These are phyloP conservation scores for Drosophila demipolita DNA, from an alignment of 2,888 invertebrate species.

Conservation along the genomic window DNA sequence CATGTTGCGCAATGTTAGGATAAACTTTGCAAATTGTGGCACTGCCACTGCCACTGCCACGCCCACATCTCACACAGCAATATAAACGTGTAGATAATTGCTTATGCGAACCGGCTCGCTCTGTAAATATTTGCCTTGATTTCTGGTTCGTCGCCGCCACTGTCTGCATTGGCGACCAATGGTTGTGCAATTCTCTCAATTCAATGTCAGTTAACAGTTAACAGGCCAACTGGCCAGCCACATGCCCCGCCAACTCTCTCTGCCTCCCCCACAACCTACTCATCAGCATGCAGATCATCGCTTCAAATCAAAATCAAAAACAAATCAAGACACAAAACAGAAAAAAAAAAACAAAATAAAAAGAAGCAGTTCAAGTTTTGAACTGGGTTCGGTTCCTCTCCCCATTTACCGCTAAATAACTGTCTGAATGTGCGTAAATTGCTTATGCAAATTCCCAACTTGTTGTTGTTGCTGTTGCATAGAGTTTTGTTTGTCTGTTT, in stretches of 20 bases:
- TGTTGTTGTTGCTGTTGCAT: conserved; percentile 19
- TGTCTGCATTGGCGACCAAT: conserved; percentile 27
- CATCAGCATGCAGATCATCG: conserved; percentile 63
- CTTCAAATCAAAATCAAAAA: conserved; percentile 65
- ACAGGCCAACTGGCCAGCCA: conserved; percentile 39
- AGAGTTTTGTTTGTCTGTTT: conserved; percentile 31
- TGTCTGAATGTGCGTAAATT: conserved; percentile 66
- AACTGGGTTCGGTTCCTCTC: conserved; percentile 30
- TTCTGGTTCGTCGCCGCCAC: conserved; percentile 43
- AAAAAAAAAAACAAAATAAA: conserved; percentile 20
- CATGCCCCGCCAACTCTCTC: conserved; percentile 1
- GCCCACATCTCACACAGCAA: conserved; percentile 46
- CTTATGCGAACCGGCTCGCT: conserved; percentile 66
- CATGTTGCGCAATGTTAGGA: conserved; percentile 78
- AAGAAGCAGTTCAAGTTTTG: conserved; percentile 42
- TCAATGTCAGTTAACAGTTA: conserved; percentile 76
- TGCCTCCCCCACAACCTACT: not conserved
- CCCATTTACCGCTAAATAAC: conserved; percentile 69
- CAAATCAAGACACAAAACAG: conserved; percentile 59
- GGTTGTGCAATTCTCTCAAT: conserved; percentile 75
- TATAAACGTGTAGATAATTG: conserved; percentile 54
- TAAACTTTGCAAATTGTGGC: conserved; percentile 73
- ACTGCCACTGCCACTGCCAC: conserved; percentile 67
- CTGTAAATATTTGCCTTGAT: conserved; percentile 69
- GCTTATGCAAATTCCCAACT: conserved; percentile 70